Base-by-base conservation (phyloP, 2,797 vertebrate genomes). In the Phyllotis vaccarum region DNA sequence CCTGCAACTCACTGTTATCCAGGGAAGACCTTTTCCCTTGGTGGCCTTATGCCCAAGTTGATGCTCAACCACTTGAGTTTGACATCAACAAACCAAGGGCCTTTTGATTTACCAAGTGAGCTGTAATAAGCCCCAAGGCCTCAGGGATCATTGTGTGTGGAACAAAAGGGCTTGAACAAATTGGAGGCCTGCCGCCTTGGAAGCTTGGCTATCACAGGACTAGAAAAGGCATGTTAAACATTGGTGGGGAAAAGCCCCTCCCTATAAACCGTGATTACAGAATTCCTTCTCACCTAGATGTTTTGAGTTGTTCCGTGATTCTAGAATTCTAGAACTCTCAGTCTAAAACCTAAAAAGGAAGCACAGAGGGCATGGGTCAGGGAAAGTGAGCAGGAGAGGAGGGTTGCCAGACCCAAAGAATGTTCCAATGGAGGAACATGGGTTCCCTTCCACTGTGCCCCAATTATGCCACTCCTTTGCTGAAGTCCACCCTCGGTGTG, bases 301-400 rank as follows among this genome's bases (percentile, higher is more conserved):
- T 40, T 82, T 75, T 86, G 52, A 66, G 16, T n/a, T 95, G 31
- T 7, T 95, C 79, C 3, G 17, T 58, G 62, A 72, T 80, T 60
- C 62, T 87, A 89, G 60, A 72, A 16, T 85, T 85, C 22, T 75
- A 40, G 64, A 96, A 87, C 40, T 74, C 34, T 92, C 54, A 75
- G 34, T 10, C 31, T 34, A 56, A 74, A 3, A 11, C 64, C 40
- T 62, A 60, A 56, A 85, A 56, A 74, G 66, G 34, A 85, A 90
- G 13, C n/a, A 68, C 24, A 37, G n/a, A 85, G 86, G 7, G 1
- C 22, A 9, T 12, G 2, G 21, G 7, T 34, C 37, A 5, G 68
- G 34, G 68, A 88, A 70, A n/a, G 40, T 49, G 17, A 81, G 11
- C n/a, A 64, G n/a, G 27, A 14, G 10, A 64, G n/a, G 27, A 14